Percentiles rank a stretch among this genome's conserved stretches.
phyloP scores from a whole-genome alignment of 2,113 vertebrate species.

The Cercocebus atys region DNA sequence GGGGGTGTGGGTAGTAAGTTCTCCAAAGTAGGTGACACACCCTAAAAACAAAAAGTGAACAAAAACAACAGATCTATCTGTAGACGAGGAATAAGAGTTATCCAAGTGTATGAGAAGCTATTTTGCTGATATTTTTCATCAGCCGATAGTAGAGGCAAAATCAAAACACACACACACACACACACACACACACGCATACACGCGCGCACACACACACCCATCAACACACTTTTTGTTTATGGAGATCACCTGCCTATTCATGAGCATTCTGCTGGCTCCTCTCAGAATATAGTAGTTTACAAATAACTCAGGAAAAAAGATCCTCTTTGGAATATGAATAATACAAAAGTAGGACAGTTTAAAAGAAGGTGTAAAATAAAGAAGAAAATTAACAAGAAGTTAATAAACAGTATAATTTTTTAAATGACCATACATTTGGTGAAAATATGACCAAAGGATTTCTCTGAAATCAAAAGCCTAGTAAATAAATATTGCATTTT shows the following conservation, averaged over 20 bases:
- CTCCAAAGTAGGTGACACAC: not conserved
- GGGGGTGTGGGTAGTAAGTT: not conserved
- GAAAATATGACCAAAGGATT: not conserved
- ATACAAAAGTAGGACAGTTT: not conserved
- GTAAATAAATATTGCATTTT: not conserved
- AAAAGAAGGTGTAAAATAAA: not conserved
- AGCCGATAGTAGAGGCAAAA: not conserved
- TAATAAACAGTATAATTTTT: not conserved
- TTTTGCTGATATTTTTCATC: not conserved
- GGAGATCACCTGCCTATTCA: not conserved
- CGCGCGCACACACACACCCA: not conserved
- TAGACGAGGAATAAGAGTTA: not conserved
- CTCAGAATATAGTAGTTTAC: not conserved
- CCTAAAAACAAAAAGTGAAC: not conserved
- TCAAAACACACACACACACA: not conserved
- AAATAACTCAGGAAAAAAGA: not conserved
- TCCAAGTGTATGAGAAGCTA: not conserved
- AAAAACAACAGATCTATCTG: too few relatives aligned
- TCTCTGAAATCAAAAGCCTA: not conserved
- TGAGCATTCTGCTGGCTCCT: not conserved
- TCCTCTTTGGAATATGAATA: not conserved
- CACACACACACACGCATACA: not conserved
- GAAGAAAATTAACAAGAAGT: not conserved
- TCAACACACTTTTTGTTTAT: not conserved
- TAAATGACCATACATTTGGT: not conserved